Conservation (phyloP, 1,140 invertebrate genomes). For the Anagrus nilaparvatae region DNA sequence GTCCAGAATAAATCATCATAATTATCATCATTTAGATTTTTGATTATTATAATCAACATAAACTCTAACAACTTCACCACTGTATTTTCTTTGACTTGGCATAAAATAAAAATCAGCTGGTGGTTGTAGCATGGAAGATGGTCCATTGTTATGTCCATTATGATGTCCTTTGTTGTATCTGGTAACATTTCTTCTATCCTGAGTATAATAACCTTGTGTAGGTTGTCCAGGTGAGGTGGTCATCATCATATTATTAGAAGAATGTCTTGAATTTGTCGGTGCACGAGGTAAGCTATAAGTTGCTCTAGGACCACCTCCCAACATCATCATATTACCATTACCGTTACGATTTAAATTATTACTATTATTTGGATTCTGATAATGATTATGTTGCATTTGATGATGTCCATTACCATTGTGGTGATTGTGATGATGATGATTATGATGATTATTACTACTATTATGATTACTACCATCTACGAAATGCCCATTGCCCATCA, state of each 20-base stretch:
- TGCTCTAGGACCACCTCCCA: constrained; percentile 32
- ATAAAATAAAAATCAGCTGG: constrained; percentile 90
- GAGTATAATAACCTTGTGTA: constrained; percentile 43
- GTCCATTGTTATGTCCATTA: constrained; percentile 2
- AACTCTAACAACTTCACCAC: constrained; percentile 82
- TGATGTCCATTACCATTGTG: too few relatives aligned
- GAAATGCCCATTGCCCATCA: too few relatives aligned
- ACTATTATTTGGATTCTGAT: constrained; percentile 22
- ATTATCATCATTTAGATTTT: constrained; percentile 28
- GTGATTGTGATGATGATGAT: constrained; percentile 20
- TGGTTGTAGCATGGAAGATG: constrained; percentile 14
- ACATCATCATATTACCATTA: constrained; percentile 21
- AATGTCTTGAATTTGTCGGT: constrained; percentile 29
- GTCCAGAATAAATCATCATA: too few relatives aligned
- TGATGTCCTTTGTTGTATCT: constrained; percentile 13
- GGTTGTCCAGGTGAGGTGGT: constrained; percentile 17
- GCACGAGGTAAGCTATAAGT: constrained; percentile 42
- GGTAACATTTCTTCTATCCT: constrained; percentile 33
- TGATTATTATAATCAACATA: constrained; percentile 66
- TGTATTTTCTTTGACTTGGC: constrained; percentile 87
- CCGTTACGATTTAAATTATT: constrained; percentile 18
- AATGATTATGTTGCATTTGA: constrained; percentile 34
- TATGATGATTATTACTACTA: too few relatives aligned
- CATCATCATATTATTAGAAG: not conserved
- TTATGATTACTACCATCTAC: too few relatives aligned